Base-by-base conservation (phyloP, 1,140 invertebrate genomes). In the Plodia interpunctella region DNA sequence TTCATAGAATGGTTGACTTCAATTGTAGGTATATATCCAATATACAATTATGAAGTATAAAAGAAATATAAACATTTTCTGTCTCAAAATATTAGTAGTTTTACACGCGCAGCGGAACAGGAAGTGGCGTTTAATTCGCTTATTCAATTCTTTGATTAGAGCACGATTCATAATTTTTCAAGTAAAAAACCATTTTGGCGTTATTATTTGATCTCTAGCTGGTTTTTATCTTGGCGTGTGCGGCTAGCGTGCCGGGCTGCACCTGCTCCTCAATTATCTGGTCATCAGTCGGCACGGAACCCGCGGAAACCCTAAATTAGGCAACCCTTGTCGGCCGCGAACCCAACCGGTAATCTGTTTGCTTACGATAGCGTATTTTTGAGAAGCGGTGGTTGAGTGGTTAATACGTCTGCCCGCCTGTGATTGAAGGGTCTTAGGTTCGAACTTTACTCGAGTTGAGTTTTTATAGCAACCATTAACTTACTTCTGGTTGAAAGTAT, bases 191-290 rank as follows among this genome's bases (percentile, higher is more conserved):
- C 18, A 13, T 20, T 52, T 20, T 52, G 62, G 61, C 59, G 61
- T 17, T 44, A 44, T 15, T 17, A 44, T 15, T 44, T 35, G 9
- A 13, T 35, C 32, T 44, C 2, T 44, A 3, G 13, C 13, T 44
- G 38, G 13, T 44, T 15, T 44, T 15, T 17, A 2, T 44, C 57
- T 73, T 76, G 77, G 70, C 76, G 76, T 82, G 75, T 76, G 80
- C 79, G 76, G 67, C 53, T 74, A 66, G 75, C 76, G 78, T 83
- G 80, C 67, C 69, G 65, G 66, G 58, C 72, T 62, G 74, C 83
- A 83, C 79, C 83, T 86, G 83, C 79, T 63, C 55, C 61, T 62
- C 76, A 76, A 86, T 85, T 84, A 86, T 80, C 76, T 78, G 81
- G 76, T 77, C 76, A 83, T 85, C 83, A 81, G 76, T 70, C 64